Evolutionary conservation across 2,797 vertebrate species (phyloP).

Genomic region (Thamnophis elegans): DNA sequence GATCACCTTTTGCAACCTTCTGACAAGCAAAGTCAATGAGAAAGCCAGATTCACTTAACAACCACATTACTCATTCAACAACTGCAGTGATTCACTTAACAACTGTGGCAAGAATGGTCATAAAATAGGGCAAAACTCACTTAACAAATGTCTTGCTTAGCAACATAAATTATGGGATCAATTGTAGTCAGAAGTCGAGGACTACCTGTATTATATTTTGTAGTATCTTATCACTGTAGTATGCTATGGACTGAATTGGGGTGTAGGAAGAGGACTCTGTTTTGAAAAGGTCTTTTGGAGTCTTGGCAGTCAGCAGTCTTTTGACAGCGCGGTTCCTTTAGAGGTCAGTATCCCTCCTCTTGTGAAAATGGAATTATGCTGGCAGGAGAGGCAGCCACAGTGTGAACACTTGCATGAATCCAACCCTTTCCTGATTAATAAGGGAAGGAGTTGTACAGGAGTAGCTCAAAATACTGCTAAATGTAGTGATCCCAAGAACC

Average conservation of each 20-base stretch:
- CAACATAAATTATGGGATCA: neutral
- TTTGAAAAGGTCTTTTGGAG: neutral
- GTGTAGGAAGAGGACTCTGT: neutral
- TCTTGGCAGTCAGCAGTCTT: neutral
- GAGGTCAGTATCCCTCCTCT: neutral
- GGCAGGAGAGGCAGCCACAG: neutral
- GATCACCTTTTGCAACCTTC: neutral
- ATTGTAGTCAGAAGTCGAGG: neutral
- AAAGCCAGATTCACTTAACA: neutral
- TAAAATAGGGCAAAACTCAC: neutral
- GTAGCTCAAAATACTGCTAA: neutral
- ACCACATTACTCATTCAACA: neutral
- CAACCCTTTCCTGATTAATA: neutral
- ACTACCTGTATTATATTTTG: neutral
- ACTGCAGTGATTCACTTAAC: neutral
- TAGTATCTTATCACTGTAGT: neutral
- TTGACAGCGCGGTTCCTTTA: neutral
- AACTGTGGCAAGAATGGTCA: neutral
- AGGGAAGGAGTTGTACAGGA: neutral
- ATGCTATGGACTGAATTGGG: neutral
- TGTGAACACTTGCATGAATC: neutral
- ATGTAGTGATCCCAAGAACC: neutral
- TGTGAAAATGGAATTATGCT: neutral
- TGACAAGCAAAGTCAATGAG: neutral
- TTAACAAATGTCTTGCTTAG: neutral